Evolutionary conservation across 1,140 invertebrate genomes (phyloP).

Genomic region (Metopolophium dirhodum): DNA sequence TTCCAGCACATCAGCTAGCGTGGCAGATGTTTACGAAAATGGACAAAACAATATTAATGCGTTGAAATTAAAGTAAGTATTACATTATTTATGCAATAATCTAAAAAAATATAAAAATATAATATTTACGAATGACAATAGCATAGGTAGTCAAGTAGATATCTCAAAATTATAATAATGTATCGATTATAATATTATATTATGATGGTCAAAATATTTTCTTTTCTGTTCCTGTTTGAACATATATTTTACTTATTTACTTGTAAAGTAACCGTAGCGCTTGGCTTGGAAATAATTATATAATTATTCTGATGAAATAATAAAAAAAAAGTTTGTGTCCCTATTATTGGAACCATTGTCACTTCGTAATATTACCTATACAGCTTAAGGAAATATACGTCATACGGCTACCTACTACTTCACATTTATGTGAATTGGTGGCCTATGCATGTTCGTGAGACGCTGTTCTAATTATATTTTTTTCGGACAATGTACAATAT

Average conservation of each 20-base stretch:
- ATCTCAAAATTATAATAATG: too few relatives aligned
- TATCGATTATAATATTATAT: too few relatives aligned
- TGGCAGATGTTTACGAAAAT: conserved; percentile 24
- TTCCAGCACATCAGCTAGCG: conserved; percentile 41
- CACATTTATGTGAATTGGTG: background rate
- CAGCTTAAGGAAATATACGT: too few relatives aligned
- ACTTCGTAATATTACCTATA: background rate
- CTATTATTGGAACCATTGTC: background rate
- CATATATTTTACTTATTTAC: background rate
- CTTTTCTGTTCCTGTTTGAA: background rate
- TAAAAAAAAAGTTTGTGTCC: too few relatives aligned
- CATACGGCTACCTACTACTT: too few relatives aligned
- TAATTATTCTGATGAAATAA: background rate
- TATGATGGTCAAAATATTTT: background rate
- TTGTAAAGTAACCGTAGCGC: background rate
- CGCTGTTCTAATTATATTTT: background rate
- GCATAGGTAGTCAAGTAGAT: too few relatives aligned
- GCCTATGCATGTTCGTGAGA: background rate
- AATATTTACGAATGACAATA: background rate
- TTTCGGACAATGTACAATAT: background rate
- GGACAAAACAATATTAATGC: background rate
- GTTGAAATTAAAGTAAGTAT: conserved; percentile 28
- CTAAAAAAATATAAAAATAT: background rate
- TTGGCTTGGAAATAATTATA: too few relatives aligned
- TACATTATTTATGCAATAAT: background rate